These are phyloP conservation scores for Antheraea mylitta DNA, from an alignment of 1,140 invertebrate genomes.

Conservation along the genomic window DNA sequence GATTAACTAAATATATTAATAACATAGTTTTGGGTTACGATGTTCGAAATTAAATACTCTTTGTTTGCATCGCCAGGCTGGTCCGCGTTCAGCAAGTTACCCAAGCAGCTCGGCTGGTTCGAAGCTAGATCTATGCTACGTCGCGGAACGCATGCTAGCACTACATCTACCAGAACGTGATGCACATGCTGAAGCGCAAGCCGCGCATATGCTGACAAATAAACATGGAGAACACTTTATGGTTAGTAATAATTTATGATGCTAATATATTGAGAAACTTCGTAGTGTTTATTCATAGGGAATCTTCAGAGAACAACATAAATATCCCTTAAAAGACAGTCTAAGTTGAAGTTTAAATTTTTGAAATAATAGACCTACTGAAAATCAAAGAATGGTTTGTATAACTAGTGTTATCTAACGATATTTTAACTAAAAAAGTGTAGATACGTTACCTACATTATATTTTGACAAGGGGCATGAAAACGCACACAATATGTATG, in stretches of 20 bases:
- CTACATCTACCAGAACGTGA: conserved; percentile 87
- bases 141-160: conserved; percentile 93
- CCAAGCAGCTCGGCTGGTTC: conserved; percentile 52
- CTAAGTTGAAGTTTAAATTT: no score
- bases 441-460: no score
- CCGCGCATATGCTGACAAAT: conserved; percentile 90
- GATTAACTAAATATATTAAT: background rate
- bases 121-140: conserved; percentile 90
- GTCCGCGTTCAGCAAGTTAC: conserved; percentile 58
- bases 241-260: conserved; percentile 77
- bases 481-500: no score
- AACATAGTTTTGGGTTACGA: background rate
- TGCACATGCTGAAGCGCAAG: conserved; percentile 85
- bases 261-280: no score
- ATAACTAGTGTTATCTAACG: no score
- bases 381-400: no score
- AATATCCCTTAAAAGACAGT: no score
- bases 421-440: no score
- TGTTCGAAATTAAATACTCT: background rate
- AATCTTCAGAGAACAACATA: no score
- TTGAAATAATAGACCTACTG: no score
- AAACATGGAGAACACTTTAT: conserved; percentile 94
- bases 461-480: no score
- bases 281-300: no score
- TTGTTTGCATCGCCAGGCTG: conserved; percentile 38